Evolutionary conservation across 2,113 vertebrate species (phyloP).

Genomic region (Pandion haliaetus): DNA sequence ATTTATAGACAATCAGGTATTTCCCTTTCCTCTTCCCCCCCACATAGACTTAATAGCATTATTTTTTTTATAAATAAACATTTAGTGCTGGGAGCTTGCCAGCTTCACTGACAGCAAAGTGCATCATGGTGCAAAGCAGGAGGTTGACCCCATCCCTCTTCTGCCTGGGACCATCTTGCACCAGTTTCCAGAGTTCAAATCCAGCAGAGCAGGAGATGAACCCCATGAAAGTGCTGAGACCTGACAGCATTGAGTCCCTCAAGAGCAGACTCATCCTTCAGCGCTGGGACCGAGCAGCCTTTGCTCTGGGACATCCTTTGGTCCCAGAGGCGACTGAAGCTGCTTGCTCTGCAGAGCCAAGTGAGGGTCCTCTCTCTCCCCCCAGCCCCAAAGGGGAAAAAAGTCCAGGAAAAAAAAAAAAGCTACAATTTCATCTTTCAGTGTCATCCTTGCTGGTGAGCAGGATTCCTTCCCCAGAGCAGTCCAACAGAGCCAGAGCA

Average conservation of each 20-base stretch:
- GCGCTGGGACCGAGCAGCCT: not conserved
- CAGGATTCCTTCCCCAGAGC: not conserved
- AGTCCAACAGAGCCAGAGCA: not conserved
- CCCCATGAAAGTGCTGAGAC: constrained; percentile 17
- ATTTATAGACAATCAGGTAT: not conserved
- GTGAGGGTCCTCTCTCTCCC: not conserved
- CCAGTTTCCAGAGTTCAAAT: constrained; percentile 11
- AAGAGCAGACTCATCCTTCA: not conserved
- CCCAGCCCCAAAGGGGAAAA: not conserved
- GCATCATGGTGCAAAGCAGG: not conserved
- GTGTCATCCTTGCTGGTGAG: not conserved
- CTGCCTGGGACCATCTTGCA: constrained; percentile 5
- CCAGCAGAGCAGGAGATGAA: constrained; percentile 13
- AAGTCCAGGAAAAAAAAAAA: not conserved
- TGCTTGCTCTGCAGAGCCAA: not conserved
- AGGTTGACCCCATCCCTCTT: not conserved
- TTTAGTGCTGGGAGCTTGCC: constrained; percentile 23
- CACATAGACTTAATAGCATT: not conserved
- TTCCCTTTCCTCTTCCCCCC: not conserved
- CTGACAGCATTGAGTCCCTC: not conserved
- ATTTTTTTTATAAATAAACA: constrained; percentile 47
- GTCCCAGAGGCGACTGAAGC: not conserved
- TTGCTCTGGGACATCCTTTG: not conserved
- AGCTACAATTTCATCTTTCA: not conserved
- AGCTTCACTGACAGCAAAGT: constrained; percentile 53